Evolutionary conservation across 2,113 vertebrate genomes (phyloP).

Genomic region (Microcebus griseorufus): DNA sequence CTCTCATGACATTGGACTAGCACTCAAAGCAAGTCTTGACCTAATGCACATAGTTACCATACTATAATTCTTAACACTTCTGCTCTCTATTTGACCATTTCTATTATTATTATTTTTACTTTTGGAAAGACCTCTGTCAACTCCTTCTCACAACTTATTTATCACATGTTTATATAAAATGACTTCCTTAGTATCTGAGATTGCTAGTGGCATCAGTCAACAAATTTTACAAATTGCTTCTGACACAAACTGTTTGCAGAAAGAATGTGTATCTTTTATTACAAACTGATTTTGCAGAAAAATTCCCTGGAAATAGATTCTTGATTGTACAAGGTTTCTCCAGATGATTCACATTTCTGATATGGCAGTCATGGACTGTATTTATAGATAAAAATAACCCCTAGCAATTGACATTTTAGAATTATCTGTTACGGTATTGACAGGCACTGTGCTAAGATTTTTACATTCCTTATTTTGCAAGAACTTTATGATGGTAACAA

Average conservation of each 20-base stretch:
- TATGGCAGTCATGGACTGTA: neutral
- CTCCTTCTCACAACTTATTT: slow-evolving; percentile 20
- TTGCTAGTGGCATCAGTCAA: neutral
- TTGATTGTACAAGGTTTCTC: neutral
- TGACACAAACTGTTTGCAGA: slow-evolving; percentile 45
- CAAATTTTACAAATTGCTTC: slow-evolving; percentile 16
- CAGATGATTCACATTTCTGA: slow-evolving; percentile 39
- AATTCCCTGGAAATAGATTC: neutral
- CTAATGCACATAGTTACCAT: neutral
- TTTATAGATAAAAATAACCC: slow-evolving; percentile 26
- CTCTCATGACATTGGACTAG: neutral
- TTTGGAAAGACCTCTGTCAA: neutral
- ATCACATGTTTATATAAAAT: neutral
- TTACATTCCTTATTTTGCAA: neutral
- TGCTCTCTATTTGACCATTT: neutral
- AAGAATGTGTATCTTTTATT: neutral
- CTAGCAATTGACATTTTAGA: neutral
- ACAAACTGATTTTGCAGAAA: slow-evolving; percentile 35
- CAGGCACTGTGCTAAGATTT: neutral
- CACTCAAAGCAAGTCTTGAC: neutral
- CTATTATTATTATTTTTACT: neutral
- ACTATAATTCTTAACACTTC: neutral
- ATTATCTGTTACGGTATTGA: neutral
- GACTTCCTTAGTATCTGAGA: neutral
- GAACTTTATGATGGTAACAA: neutral